Conservation (phyloP, 2,888 invertebrate genomes). For the Syritta pipiens region DNA sequence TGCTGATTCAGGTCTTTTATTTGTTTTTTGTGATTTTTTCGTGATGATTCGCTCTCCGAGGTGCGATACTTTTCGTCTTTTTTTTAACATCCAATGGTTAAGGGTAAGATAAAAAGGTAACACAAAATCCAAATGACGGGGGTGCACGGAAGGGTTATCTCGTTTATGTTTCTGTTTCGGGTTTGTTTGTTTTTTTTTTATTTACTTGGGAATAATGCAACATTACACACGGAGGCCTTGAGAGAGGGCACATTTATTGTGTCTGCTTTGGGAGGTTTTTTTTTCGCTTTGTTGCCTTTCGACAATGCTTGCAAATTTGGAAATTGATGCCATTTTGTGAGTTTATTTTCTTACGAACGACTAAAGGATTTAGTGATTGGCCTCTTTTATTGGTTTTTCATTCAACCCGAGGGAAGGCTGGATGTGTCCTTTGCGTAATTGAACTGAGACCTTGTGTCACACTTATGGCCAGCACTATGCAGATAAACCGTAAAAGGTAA, state of each 20-base stretch:
- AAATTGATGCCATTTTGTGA: conserved; percentile 66
- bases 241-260: conserved; percentile 33
- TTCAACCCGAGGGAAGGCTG: background rate
- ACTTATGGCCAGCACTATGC: no score
- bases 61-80: conserved; percentile 38
- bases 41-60: conserved; percentile 11
- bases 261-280: conserved; percentile 21
- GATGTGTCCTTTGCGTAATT: no score
- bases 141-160: conserved; percentile 29
- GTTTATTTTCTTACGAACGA: conserved; percentile 26
- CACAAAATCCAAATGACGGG: conserved; percentile 1
- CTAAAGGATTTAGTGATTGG: background rate
- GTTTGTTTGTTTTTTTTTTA: conserved; percentile 32
- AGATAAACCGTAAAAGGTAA: no score
- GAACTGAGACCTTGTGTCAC: no score
- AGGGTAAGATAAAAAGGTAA: conserved; percentile 36
- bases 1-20: conserved; percentile 78
- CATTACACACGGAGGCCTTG: conserved; percentile 17
- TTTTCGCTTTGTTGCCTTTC: no score
- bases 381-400: background rate
- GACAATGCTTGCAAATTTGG: conserved; percentile 69
- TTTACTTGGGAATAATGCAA: conserved; percentile 41
- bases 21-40: background rate
- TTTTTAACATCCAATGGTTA: conserved; percentile 23
- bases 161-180: no score